Conservation (phyloP, 2,888 invertebrate genomes). For the Archaeoteleia sp. region DNA sequence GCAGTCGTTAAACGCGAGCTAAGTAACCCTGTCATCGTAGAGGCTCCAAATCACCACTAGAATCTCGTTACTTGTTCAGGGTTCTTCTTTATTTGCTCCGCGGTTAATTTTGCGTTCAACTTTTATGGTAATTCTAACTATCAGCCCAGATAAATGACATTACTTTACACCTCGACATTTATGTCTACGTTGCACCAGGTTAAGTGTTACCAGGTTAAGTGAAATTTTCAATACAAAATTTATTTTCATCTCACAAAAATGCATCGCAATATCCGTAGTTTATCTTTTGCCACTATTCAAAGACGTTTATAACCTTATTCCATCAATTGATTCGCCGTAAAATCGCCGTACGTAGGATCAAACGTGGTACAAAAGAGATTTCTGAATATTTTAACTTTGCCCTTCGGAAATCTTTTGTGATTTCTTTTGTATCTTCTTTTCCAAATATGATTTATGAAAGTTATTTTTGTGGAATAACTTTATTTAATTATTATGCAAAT, state of each 20-base stretch:
- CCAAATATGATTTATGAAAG: background rate
- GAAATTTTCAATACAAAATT: no score
- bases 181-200: no score
- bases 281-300: slow-evolving; percentile 22
- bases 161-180: no score
- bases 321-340: slow-evolving; percentile 23
- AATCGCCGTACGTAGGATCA: no score
- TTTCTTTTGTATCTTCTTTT: background rate
- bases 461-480: slow-evolving; percentile 2
- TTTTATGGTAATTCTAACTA: background rate
- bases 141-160: no score
- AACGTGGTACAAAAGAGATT: slow-evolving; percentile 9
- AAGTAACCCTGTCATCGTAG: background rate
- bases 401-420: slow-evolving; percentile 13
- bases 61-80: background rate
- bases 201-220: no score
- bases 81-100: background rate
- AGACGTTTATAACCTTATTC: slow-evolving; percentile 34
- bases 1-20: background rate
- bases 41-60: background rate
- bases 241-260: background rate
- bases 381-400: slow-evolving; percentile 39
- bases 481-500: background rate
- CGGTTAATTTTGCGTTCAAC: background rate
- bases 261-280: background rate